Evolutionary conservation across 1,140 invertebrate genomes (phyloP).

Genomic region (Caenorhabditis brenneri): DNA sequence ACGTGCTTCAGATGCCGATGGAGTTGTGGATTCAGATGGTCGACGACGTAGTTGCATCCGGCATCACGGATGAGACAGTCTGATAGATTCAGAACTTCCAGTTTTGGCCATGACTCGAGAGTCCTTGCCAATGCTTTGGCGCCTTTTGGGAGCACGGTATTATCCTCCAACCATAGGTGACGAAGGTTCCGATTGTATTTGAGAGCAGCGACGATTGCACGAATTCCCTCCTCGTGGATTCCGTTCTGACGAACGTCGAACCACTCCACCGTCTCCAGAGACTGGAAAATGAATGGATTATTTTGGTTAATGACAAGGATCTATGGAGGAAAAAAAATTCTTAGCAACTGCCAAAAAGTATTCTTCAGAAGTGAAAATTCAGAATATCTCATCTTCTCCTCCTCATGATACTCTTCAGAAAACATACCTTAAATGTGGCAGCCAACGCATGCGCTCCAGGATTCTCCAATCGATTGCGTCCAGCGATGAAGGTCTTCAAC

Average conservation of each 20-base stretch:
- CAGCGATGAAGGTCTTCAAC: conserved; percentile 85
- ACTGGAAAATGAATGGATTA: background rate
- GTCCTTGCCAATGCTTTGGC: conserved; percentile 71
- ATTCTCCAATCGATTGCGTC: conserved; percentile 90
- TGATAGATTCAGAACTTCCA: conserved; percentile 49
- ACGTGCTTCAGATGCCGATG: conserved; percentile 12
- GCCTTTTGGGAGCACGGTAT: conserved; percentile 82
- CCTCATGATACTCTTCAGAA: too few relatives aligned
- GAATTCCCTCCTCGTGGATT: conserved; percentile 84
- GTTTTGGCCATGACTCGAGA: conserved; percentile 18
- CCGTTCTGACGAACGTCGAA: conserved; percentile 95
- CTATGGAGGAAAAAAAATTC: too few relatives aligned
- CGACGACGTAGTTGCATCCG: conserved; percentile 43
- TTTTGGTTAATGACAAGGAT: background rate
- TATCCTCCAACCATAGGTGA: conserved; percentile 89
- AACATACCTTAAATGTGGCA: conserved; percentile 78
- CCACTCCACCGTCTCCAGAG: conserved; percentile 82
- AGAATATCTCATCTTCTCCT: too few relatives aligned
- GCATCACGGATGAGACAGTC: conserved; percentile 48
- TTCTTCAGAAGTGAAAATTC: too few relatives aligned
- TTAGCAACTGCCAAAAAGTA: too few relatives aligned
- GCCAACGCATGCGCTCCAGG: conserved; percentile 84
- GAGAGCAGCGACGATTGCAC: conserved; percentile 81
- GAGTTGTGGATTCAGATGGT: conserved; percentile 1
- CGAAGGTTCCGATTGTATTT: conserved; percentile 78